A percentile compares a stretch with the other conserved stretches of the same genome.
These are phyloP conservation scores for Neotoma lepida DNA, from an alignment of 2,113 vertebrate genomes.

Conservation along the genomic window DNA sequence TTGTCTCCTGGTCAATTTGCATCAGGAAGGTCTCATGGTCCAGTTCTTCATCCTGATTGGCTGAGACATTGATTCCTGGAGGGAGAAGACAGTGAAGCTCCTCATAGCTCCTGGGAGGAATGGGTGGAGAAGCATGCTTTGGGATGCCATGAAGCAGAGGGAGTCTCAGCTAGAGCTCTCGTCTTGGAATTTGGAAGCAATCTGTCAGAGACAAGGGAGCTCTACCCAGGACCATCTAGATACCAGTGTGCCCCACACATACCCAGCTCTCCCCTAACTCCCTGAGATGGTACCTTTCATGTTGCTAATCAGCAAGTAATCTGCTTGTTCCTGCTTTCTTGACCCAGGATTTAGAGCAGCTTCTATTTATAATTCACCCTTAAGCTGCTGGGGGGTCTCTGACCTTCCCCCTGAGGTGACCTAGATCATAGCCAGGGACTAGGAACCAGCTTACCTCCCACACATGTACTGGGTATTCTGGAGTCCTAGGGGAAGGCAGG, in stretches of 20 bases:
- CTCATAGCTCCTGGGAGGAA: conserved; percentile 26
- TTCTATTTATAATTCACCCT: conserved; percentile 79
- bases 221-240: background rate
- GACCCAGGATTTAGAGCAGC: conserved; percentile 34
- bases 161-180: background rate
- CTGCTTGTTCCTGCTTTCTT: conserved; percentile 75
- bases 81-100: conserved; percentile 29
- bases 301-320: conserved; percentile 81
- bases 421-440: background rate
- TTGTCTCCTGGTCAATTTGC: conserved; percentile 93
- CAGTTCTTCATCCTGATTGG: conserved; percentile 96
- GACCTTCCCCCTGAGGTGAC: background rate
- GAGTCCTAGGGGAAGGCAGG: background rate
- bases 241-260: fast-evolving
- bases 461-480: background rate
- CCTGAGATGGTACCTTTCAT: background rate
- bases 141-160: background rate
- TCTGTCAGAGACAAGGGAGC: background rate
- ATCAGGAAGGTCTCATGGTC: conserved; percentile 97
- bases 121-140: background rate
- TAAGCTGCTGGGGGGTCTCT: conserved; percentile 74
- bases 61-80: conserved; percentile 94
- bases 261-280: background rate
- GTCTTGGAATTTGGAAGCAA: background rate
- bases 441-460: background rate